phyloP scores from a whole-genome alignment of 2,888 invertebrate genomes.

The Lomographa bimaculata region DNA sequence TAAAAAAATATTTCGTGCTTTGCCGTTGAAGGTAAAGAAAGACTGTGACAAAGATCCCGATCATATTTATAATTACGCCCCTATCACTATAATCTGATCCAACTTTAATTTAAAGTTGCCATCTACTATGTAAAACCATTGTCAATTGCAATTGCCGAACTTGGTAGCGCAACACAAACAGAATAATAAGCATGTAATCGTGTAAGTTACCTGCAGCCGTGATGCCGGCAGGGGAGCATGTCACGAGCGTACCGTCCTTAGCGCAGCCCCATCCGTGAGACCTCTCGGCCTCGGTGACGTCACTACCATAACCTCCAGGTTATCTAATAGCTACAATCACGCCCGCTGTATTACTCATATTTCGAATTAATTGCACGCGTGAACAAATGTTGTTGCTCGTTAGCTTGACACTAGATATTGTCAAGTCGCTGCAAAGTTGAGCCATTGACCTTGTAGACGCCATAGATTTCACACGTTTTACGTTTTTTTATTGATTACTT shows the following conservation, averaged over 20 bases:
- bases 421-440: conserved; percentile 23
- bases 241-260: conserved; percentile 63
- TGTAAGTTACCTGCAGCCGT: conserved; percentile 58
- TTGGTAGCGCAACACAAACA: no score
- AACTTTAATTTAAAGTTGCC: no score
- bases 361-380: conserved; percentile 24
- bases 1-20: no score
- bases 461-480: conserved; percentile 11
- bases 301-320: conserved; percentile 50
- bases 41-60: no score
- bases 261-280: conserved; percentile 46
- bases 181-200: conserved; percentile 35
- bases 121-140: no score
- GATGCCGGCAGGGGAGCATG: conserved; percentile 52
- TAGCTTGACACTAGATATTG: conserved; percentile 19
- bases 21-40: no score
- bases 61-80: no score
- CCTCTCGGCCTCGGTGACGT: conserved; percentile 62
- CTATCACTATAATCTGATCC: no score
- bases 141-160: no score
- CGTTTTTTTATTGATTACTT: conserved; percentile 13
- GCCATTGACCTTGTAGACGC: conserved; percentile 19
- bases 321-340: conserved; percentile 53
- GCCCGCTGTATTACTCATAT: conserved; percentile 42
- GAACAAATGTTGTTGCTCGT: conserved; percentile 26